Base-by-base conservation (phyloP, 2,888 invertebrate species). In the Aporophyla nigra region DNA sequence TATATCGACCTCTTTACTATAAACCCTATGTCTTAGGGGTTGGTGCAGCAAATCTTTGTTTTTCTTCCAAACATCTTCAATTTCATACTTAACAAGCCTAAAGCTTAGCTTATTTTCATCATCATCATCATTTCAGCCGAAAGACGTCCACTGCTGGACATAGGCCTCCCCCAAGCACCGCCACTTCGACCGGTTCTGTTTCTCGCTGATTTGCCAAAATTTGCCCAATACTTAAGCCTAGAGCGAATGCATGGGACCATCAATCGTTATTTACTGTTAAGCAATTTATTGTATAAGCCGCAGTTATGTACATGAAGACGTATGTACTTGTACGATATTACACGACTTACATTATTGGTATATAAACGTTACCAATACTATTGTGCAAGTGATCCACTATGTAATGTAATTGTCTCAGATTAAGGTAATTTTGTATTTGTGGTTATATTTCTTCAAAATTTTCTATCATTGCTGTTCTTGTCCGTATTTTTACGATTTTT, bases 301-400 rank as follows among this genome's bases (percentile, higher is more conserved):
- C 0, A 53, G 71, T 83, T 86, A 83, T 83, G 71, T 83, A 40
- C 69, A 54, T 12, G 43, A 53, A 72, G 83, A 74, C 78, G 83
- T 86, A 62, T 74, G 78, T 56, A 72, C 69, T 62, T 76, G 56
- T 54, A 58, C 82, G 76, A 77, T 86, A 83, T 77, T 83, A 83
- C 83, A 86, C 54, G 68, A 27, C 83, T 77, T 74, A 86, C 83
- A 83, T 78, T 78, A 70, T 73, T 83, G 79, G 86, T 84, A 83
- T 65, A 74, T 84, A 86, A 79, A 79, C 27, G 56, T 83, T 84
- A 71, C 86, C 63, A 71, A 83, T 83, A 78, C 62, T 53, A 75
- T 86, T 84, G 84, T 80, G 84, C 51, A 86, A 84, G 74, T 83
- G 46, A 78, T 84, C 58, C 53, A 33, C 78, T 81, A 66, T 81